Evolutionary conservation across 2,113 vertebrate genomes (phyloP), one percentile per base, ranked within the genome.

Genomic region (Nanger granti): DNA sequence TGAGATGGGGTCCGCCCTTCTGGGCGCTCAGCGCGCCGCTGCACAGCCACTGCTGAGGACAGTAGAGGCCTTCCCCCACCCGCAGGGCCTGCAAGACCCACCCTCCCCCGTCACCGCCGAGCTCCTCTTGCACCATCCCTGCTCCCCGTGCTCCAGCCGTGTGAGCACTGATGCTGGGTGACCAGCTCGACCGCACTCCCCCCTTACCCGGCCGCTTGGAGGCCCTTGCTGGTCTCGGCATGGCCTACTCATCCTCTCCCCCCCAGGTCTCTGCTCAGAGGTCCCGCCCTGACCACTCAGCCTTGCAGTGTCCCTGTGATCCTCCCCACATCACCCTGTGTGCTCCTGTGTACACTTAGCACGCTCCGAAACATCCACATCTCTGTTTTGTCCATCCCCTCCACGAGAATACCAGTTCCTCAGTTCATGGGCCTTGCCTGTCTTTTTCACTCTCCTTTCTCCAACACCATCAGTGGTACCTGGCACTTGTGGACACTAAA

Each of bases 331-430:
- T 73, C 62, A 22, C 34, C 64, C 17, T 7, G 15, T 47, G 60
- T 14, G 41, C 54, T n/a, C 34, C 44, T 66, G 5, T 9, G 1
- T n/a, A 17, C 64, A 34, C 37, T 14, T 18, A 2, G 52, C 62
- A 11, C 5, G 0, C 66, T 85, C 73, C 7, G 4, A 5, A 34
- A 22, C 41, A 20, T 3, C 47, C 37, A 3, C 2, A 2, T 26
- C 73, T 57, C n/a, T 37, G 13, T 69, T 59, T 29, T 29, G 54
- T 24, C 28, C 28, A 64, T 44, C 3, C 41, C 17, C 37, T 69
- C 10, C 41, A 0, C 0, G 1, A 87, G 44, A 34, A 62, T 1
- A 0, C 5, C 4, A 17, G 5, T 29, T 87, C 47, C 55, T 90
- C 62, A 14, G 24, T 18, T 29, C 28, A 0, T 22, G 26, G 15